Evolutionary conservation across 2,797 vertebrate genomes (phyloP).

Genomic region (Epinephelus malabaricus): DNA sequence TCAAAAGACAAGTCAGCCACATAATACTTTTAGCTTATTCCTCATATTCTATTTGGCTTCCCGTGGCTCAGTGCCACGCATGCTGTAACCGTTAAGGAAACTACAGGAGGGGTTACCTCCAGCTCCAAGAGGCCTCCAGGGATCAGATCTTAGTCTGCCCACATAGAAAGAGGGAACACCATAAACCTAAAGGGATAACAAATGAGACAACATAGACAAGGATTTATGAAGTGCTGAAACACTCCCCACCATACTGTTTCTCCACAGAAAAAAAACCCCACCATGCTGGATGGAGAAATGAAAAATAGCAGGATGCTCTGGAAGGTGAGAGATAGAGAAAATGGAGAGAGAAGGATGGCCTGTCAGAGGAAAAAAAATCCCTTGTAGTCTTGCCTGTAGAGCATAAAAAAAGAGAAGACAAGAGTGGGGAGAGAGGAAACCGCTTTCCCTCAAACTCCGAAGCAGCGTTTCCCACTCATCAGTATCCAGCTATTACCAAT

Average conservation of each 20-base stretch:
- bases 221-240: conserved; percentile 83
- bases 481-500: conserved; percentile 73
- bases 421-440: conserved; percentile 42
- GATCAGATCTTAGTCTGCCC: conserved; percentile 68
- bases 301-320: conserved; percentile 68
- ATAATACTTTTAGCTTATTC: conserved; percentile 43
- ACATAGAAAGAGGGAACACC: conserved; percentile 59
- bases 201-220: conserved; percentile 71
- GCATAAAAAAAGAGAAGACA: conserved; percentile 14
- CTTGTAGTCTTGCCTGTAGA: conserved; percentile 37
- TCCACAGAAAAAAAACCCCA: conserved; percentile 29
- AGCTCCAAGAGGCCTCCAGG: conserved; percentile 55
- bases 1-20: conserved; percentile 48
- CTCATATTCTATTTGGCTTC: conserved; percentile 45
- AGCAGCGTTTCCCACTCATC: conserved; percentile 52
- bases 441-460: conserved; percentile 54
- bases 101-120: conserved; percentile 56
- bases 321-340: conserved; percentile 70
- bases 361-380: conserved; percentile 39
- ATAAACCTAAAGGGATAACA: conserved; percentile 76
- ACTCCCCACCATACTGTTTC: conserved; percentile 60
- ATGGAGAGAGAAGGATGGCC: conserved; percentile 62
- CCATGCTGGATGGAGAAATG: conserved; percentile 61
- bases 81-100: conserved; percentile 69
- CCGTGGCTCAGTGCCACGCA: conserved; percentile 69